Base-by-base conservation (phyloP, 2,113 vertebrate species). In the Epinephelus lanceolatus region DNA sequence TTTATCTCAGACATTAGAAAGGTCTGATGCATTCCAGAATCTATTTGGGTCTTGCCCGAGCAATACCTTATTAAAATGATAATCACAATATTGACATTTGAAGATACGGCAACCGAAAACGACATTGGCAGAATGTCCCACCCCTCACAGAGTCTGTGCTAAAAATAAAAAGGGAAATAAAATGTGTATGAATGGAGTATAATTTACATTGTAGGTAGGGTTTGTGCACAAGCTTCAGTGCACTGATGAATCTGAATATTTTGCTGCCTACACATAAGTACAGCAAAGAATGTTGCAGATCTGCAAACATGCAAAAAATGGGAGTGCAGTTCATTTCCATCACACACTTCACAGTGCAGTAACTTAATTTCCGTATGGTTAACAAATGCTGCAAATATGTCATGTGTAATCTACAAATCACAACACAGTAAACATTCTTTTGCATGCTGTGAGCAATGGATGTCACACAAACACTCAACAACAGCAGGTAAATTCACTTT, bases 11-110 rank as follows among this genome's bases (percentile, higher is more conserved):
- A 59, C 42, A 65, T 65, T 25, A 62, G 71, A 47, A 67, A 56
- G 33, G 27, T 72, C 40, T 2, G 9, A 42, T 23, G 30, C 23
- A 33, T 61, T 52, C 83, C 45, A 40, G 33, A 59, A 65, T 63
- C 12, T 56, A 11, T 57, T 78, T 75, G 14, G 51, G 11, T 45
- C 42, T 47, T 74, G 40, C n/a, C 57, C 56, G 6, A 21, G 62
- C 30, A 33, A 1, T 65, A 47, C 52, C 51, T 61, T 67, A 60
- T 74, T 67, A 78, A 78, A 78, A 81, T 67, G 69, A 61, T 74
- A 52, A 86, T 68, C 59, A 62, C n/a, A 80, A 51, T 59, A 73
- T 52, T 88, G 78, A 77, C 63, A 86, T 80, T 69, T 82, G 25
- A 60, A 67, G 33, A 1, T 73, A 74, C 52, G 15, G 21, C 52